Conservation (phyloP, 2,797 vertebrate genomes). For the Poecilia wingei region DNA sequence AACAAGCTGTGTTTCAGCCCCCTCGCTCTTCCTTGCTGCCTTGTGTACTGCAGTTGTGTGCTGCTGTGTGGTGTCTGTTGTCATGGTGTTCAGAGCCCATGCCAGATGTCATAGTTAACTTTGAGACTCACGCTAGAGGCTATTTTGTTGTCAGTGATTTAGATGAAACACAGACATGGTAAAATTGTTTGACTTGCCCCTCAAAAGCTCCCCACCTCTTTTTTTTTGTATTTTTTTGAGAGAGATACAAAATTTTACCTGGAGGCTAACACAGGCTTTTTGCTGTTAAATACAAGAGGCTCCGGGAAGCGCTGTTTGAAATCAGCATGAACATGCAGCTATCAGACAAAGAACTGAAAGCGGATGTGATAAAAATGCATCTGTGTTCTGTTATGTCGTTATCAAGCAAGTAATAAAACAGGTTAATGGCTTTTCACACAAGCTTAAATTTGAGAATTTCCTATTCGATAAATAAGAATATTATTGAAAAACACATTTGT, state of each 20-base stretch:
- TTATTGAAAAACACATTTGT: no score
- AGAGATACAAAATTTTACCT: constrained; percentile 75
- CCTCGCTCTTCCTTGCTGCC: constrained; percentile 43
- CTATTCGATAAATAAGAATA: no score
- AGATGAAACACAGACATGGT: constrained; percentile 84
- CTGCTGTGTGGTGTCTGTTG: constrained; percentile 81
- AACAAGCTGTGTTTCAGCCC: constrained; percentile 75
- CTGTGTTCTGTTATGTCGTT: constrained; percentile 34
- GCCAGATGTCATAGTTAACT: constrained; percentile 88
- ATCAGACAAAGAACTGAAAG: constrained; percentile 54
- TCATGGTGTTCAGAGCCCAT: constrained; percentile 86
- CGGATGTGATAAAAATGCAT: constrained; percentile 47
- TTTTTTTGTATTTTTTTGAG: constrained; percentile 31
- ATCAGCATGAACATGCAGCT: constrained; percentile 66
- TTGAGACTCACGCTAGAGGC: constrained; percentile 83
- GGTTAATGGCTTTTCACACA: background rate
- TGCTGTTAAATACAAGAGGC: constrained; percentile 69
- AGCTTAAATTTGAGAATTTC: background rate
- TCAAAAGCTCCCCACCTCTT: constrained; percentile 63
- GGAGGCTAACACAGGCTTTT: constrained; percentile 75
- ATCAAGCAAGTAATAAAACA: background rate
- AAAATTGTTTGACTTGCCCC: constrained; percentile 80
- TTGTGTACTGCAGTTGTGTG: constrained; percentile 79
- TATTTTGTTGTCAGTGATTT: constrained; percentile 87
- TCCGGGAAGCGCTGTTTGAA: constrained; percentile 68